Base-by-base conservation (phyloP, 2,888 invertebrate genomes). In the Microplitis deprimator region DNA sequence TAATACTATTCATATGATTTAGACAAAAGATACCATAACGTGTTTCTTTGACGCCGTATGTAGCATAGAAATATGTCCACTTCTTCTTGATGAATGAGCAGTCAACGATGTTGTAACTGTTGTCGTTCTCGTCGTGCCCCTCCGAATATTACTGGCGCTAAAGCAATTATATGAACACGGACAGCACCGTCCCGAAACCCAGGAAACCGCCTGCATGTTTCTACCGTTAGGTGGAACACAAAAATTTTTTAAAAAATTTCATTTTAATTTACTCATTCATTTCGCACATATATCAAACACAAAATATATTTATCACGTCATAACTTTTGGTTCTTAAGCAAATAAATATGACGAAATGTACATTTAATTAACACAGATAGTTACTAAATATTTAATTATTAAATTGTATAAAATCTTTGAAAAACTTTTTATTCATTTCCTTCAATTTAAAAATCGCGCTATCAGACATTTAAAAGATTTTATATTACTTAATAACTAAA, bases 1-100 rank as follows among this genome's bases (percentile, higher is more conserved):
- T 20, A 29, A 59, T 59, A 59, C 13, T 16, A 7, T 60, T 10
- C 29, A 29, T 20, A 61, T 59, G 6, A 20, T 71, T 82, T 86
- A 89, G 59, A 89, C 89, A 41, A 89, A 79, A 0, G 89, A 89
- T 10, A 89, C 89, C 89, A 89, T 89, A 16, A 89, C 87, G 41
- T 87, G 86, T 81, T 89, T 89, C 76, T 85, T 84, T 10, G 88
- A 84, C 17, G 87, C 79, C 8, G 88, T 84, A 75, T 87, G 84
- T 4, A 87, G 79, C 80, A 86, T 82, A 13, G 86, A 83, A 40
- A 87, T 82, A 77, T 87, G 87, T 1, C 84, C 87, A 68, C 88
- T 88, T 50, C 87, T 84, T 20, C 87, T 83, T 20, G 89, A 89
- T 20, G 89, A 89, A 67, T 88, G 87, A 4, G 88, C 88, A 59